Evolutionary conservation across 1,140 invertebrate species (phyloP).

Genomic region (Sitodiplosis mosellana): DNA sequence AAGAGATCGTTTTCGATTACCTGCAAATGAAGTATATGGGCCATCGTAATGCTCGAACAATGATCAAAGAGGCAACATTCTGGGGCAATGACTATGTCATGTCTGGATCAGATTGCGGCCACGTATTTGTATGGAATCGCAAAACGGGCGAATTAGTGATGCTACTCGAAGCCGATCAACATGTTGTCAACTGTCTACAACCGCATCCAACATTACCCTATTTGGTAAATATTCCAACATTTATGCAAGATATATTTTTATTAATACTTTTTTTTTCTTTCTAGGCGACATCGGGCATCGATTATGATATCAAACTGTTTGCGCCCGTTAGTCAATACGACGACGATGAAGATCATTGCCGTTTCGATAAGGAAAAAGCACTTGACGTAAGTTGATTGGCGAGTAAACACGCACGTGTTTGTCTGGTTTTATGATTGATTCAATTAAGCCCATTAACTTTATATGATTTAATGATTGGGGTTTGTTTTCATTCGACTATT

Average conservation of each 20-base stretch:
- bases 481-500: too few relatives aligned
- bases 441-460: too few relatives aligned
- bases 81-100: slow-evolving; percentile 71
- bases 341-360: slow-evolving; percentile 28
- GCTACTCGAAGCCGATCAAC: slow-evolving; percentile 64
- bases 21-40: slow-evolving; percentile 58
- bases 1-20: slow-evolving; percentile 14
- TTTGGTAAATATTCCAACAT: too few relatives aligned
- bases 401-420: too few relatives aligned
- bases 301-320: slow-evolving; percentile 81
- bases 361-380: slow-evolving; percentile 47
- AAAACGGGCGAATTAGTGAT: slow-evolving; percentile 48
- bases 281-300: slow-evolving; percentile 73
- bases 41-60: slow-evolving; percentile 64
- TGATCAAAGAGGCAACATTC: slow-evolving; percentile 82
- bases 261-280: too few relatives aligned
- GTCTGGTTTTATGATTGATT: too few relatives aligned
- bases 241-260: too few relatives aligned
- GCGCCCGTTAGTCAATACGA: slow-evolving; percentile 31
- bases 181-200: slow-evolving; percentile 75
- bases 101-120: slow-evolving; percentile 75
- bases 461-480: too few relatives aligned
- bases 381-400: slow-evolving; percentile 50
- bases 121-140: slow-evolving; percentile 52
- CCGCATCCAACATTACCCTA: slow-evolving; percentile 68